Base-by-base conservation (phyloP, 2,113 vertebrate genomes). In the Sitta europaea region DNA sequence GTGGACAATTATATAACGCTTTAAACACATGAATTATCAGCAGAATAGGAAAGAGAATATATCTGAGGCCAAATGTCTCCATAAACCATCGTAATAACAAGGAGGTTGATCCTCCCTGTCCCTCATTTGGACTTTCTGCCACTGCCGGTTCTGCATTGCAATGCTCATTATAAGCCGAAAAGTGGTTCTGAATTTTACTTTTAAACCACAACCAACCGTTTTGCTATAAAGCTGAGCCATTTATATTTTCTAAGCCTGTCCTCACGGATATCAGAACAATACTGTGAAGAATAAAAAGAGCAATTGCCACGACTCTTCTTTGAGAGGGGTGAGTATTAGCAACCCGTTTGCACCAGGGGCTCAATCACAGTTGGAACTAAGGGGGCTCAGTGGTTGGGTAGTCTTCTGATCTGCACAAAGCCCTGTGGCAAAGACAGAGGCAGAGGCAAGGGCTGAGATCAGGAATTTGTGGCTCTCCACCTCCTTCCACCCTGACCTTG, bases 401-500 rank as follows among this genome's bases (percentile, higher is more conserved):
- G 35, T 76, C 15, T 31, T 84, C 57, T 78, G 51, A 57, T 90
- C 90, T 94, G 55, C 42, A 15, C 36, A 68, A 42, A 35, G 35
- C 83, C 7, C 0, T 20, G 19, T 23, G 51, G 63, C 48, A 86
- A 72, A 86, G 38, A 42, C 38, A 58, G 50, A 57, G n/a, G 40
- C 31, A 55, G 51, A 92, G 54, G 22, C 55, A 75, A 82, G 33
- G 72, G n/a, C 73, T 85, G 80, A 87, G 57, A 81, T 66, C 83
- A 75, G 61, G 58, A 86, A 62, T 94, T 89, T 29, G 27, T 77
- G 40, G 11, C 51, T 96, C 50, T 93, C n/a, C 38, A 76, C 8
- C 11, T 92, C 47, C 36, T 65, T 95, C 53, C 31, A 94, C 89
- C 50, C 36, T 85, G 88, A 97, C 91, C 93, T 96, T 97, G 95